phyloP scores from a whole-genome alignment of 2,113 vertebrate genomes.

The Butorides virescens region DNA sequence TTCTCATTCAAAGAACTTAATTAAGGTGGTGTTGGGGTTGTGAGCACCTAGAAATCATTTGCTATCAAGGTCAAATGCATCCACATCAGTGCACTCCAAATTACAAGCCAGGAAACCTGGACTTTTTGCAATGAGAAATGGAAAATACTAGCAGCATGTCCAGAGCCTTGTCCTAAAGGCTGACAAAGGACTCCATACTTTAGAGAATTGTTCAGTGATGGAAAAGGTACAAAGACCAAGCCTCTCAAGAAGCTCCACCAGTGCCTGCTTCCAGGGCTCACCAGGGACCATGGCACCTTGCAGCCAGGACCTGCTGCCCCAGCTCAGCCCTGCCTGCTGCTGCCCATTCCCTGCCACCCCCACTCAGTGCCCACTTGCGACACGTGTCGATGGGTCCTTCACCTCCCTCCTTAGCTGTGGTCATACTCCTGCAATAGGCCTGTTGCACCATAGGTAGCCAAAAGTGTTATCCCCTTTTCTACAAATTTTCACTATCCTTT shows the following conservation, averaged over 20 bases:
- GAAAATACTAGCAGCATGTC: neutral
- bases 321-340: neutral
- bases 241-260: neutral
- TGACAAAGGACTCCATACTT: neutral
- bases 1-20: neutral
- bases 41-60: neutral
- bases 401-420: neutral
- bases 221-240: neutral
- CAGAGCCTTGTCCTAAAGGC: neutral
- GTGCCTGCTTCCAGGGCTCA: neutral
- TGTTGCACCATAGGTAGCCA: neutral
- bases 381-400: fast-evolving
- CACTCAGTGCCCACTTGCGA: neutral
- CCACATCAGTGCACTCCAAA: neutral
- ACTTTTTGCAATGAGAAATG: neutral
- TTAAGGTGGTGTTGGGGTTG: neutral
- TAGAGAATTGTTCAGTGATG: neutral
- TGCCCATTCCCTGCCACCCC: neutral
- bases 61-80: neutral
- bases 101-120: neutral
- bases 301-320: neutral
- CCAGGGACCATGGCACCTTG: neutral
- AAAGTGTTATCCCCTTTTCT: neutral
- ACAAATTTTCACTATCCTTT: neutral
- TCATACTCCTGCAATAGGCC: neutral